These are phyloP conservation scores for Sebastes melanostomus DNA, from an alignment of 2,797 vertebrate species.

Conservation along the genomic window DNA sequence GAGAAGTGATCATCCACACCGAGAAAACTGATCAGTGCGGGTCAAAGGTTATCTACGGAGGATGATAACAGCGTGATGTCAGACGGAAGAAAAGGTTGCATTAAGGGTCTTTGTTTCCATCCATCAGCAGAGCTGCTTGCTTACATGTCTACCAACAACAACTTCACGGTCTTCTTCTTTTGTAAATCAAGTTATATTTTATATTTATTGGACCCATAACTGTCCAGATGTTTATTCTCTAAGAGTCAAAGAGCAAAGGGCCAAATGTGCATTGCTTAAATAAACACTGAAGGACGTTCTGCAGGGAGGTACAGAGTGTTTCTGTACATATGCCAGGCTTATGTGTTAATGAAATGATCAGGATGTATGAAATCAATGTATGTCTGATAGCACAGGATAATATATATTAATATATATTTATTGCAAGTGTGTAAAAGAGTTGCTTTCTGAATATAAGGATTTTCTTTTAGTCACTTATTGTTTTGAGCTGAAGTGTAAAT, in stretches of 20 bases:
- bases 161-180: slow-evolving; percentile 9
- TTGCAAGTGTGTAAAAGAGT: slow-evolving; percentile 45
- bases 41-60: slow-evolving; percentile 1
- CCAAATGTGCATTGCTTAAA: slow-evolving; percentile 40
- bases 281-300: slow-evolving; percentile 21
- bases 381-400: slow-evolving; percentile 56
- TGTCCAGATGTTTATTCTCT: slow-evolving; percentile 27
- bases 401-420: slow-evolving; percentile 71
- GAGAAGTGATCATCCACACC: slow-evolving; percentile 83
- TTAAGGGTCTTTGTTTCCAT: slow-evolving; percentile 21
- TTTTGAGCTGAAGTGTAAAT: slow-evolving; percentile 56
- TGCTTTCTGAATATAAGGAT: slow-evolving; percentile 38
- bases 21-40: background rate
- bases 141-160: slow-evolving; percentile 22
- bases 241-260: slow-evolving; percentile 29
- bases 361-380: slow-evolving; percentile 37
- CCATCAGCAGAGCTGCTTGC: slow-evolving; percentile 9
- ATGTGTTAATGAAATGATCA: slow-evolving; percentile 23
- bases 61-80: slow-evolving; percentile 7
- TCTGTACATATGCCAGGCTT: slow-evolving; percentile 28
- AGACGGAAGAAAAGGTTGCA: slow-evolving; percentile 5
- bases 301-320: slow-evolving; percentile 39
- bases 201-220: slow-evolving; percentile 9
- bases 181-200: slow-evolving; percentile 17
- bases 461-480: slow-evolving; percentile 13